A percentile compares a stretch with the other conserved stretches of the same genome.
Conservation (phyloP, 2,888 invertebrate genomes). For the Caenorhabditis sp. region DNA sequence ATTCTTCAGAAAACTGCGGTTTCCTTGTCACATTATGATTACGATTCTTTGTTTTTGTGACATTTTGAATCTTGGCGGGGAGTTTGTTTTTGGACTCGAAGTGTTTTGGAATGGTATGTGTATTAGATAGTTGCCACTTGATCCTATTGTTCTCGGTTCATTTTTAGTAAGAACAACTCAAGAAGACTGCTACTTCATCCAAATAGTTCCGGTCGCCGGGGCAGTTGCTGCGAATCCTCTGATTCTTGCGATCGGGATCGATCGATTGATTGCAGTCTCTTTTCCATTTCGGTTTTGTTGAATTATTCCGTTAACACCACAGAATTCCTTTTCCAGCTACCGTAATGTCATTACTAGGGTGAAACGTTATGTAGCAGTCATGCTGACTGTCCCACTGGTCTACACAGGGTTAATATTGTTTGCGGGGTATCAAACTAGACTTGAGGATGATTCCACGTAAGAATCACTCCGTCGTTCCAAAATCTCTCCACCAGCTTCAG, state of each 20-base stretch:
- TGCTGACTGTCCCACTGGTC: not conserved
- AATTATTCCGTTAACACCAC: too few relatives aligned
- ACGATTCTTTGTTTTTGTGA: conserved; percentile 38
- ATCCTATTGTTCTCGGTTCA: too few relatives aligned
- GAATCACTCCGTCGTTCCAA: not conserved
- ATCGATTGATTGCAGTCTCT: conserved; percentile 45
- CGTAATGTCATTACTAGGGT: conserved; percentile 31
- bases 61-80: conserved; percentile 42
- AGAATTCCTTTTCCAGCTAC: not conserved
- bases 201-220: conserved; percentile 40
- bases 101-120: not conserved
- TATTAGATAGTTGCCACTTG: not conserved
- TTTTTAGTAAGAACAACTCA: conserved; percentile 31
- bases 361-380: not conserved
- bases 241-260: conserved; percentile 48
- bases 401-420: conserved; percentile 15
- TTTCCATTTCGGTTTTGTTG: conserved; percentile 46
- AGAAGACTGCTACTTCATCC: conserved; percentile 35
- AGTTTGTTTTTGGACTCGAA: conserved; percentile 27
- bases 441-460: not conserved
- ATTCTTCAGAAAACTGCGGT: conserved; percentile 26
- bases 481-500: too few relatives aligned
- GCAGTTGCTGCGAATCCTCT: conserved; percentile 32
- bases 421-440: not conserved
- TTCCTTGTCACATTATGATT: conserved; percentile 52